Evolutionary conservation across 2,888 invertebrate species (phyloP).

Genomic region (Diarsia rubi): DNA sequence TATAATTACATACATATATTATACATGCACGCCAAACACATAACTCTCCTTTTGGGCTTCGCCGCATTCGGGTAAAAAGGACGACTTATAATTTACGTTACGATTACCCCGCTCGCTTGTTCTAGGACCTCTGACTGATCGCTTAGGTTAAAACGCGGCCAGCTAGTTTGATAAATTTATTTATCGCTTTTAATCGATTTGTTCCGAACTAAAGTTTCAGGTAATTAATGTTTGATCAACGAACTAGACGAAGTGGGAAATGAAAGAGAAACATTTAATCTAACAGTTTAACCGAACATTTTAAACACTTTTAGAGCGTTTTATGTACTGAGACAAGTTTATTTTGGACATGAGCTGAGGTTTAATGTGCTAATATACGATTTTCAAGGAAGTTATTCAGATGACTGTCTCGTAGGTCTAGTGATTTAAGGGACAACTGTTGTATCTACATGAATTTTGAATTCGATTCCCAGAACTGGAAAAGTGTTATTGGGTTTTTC

Average conservation of each 20-base stretch:
- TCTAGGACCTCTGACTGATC: not conserved
- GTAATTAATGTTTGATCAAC: conserved; percentile 37
- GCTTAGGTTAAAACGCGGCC: not conserved
- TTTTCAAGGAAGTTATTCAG: too few species aligned
- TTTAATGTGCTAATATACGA: not conserved
- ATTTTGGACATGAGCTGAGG: not conserved
- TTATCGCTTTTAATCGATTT: conserved; percentile 3
- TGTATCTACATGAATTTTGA: too few species aligned
- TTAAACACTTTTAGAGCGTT: not conserved
- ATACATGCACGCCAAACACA: too few species aligned
- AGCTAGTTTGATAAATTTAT: not conserved
- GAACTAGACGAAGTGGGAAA: conserved; percentile 25
- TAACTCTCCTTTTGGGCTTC: too few species aligned
- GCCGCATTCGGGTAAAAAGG: too few species aligned
- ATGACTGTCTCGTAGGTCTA: too few species aligned
- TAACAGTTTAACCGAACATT: conserved; percentile 23
- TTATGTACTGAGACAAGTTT: not conserved
- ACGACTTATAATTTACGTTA: too few species aligned
- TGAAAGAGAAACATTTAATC: conserved; percentile 43
- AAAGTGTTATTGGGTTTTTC: too few species aligned
- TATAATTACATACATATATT: too few species aligned
- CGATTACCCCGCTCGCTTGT: too few species aligned
- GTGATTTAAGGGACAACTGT: too few species aligned
- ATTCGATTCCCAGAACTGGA: too few species aligned
- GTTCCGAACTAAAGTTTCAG: conserved; percentile 22